phyloP scores from a whole-genome alignment of 92 coral and sea anemone species.

The Galaxea fascicularis region DNA sequence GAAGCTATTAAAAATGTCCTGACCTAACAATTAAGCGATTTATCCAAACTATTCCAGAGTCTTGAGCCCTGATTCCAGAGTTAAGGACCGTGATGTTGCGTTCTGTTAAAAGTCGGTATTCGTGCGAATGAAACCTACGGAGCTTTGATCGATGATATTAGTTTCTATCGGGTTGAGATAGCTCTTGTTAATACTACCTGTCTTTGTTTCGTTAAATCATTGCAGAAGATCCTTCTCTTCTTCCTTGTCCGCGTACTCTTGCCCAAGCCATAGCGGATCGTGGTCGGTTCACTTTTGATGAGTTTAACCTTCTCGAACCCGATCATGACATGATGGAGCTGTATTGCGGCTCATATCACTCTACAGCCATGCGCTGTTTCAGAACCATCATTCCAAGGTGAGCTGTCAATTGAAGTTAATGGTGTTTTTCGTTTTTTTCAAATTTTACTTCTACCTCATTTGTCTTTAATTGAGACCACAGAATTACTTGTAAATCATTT shows the following conservation, averaged over 20 bases:
- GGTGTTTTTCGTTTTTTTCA: background rate
- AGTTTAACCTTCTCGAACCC: constrained; percentile 30
- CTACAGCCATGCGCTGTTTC: constrained; percentile 65
- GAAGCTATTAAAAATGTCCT: no score
- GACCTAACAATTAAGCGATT: no score
- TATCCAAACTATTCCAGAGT: no score
- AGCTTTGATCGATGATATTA: no score
- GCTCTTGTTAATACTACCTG: no score
- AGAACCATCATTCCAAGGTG: constrained; percentile 75
- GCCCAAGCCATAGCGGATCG: constrained; percentile 81
- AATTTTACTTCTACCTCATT: no score
- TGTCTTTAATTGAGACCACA: background rate
- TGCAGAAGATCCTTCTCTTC: constrained; percentile 25
- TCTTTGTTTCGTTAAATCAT: background rate
- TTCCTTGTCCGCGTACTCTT: constrained; percentile 72
- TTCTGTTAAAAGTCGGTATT: no score
- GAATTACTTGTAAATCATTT: no score
- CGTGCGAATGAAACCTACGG: no score
- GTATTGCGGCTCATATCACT: constrained; percentile 56
- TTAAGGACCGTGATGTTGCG: no score
- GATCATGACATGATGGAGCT: constrained; percentile 10
- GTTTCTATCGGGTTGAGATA: no score
- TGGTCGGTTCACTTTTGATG: constrained; percentile 71
- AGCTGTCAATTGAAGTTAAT: background rate
- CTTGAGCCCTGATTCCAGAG: no score